A percentile compares a stretch with the other conserved stretches of the same genome.
Conservation (phyloP, 2,888 invertebrate species). For the Lymantria monacha region DNA sequence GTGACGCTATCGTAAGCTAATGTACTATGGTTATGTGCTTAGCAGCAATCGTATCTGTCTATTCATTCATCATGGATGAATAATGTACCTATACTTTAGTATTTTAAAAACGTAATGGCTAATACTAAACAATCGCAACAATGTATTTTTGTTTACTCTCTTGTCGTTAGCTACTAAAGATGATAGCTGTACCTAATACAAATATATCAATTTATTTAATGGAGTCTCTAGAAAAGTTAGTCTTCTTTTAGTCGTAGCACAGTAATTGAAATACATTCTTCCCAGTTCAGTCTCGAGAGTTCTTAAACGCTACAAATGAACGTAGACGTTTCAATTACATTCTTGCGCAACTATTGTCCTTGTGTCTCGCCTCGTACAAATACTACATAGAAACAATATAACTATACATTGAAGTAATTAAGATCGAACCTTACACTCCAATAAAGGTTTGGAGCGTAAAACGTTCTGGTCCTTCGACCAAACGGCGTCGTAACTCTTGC, state of each 20-base stretch:
- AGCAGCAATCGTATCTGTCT: too few relatives aligned
- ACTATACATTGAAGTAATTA: slow-evolving; percentile 47
- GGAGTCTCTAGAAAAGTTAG: background rate
- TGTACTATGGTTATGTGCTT: too few relatives aligned
- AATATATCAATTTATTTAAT: too few relatives aligned
- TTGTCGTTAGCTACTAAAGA: too few relatives aligned
- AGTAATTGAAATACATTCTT: slow-evolving; percentile 17
- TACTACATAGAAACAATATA: slow-evolving; percentile 34
- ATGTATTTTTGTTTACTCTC: too few relatives aligned
- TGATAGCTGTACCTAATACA: too few relatives aligned
- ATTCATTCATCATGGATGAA: too few relatives aligned
- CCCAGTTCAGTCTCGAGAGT: slow-evolving; percentile 17
- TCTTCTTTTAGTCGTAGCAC: background rate
- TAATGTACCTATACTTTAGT: too few relatives aligned
- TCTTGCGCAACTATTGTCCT: slow-evolving; percentile 71
- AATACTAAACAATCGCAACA: too few relatives aligned
- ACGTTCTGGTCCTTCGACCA: slow-evolving; percentile 53
- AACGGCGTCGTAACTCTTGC: slow-evolving; percentile 68
- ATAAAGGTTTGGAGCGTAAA: slow-evolving; percentile 63
- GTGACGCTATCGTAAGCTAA: too few relatives aligned
- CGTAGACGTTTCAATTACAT: slow-evolving; percentile 77
- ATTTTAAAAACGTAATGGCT: too few relatives aligned
- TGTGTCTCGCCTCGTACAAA: slow-evolving; percentile 35
- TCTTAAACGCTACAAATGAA: slow-evolving; percentile 70
- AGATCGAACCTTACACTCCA: slow-evolving; percentile 50